These are phyloP conservation scores for Deilephila elpenor DNA, from an alignment of 2,888 invertebrate genomes.

Conservation along the genomic window DNA sequence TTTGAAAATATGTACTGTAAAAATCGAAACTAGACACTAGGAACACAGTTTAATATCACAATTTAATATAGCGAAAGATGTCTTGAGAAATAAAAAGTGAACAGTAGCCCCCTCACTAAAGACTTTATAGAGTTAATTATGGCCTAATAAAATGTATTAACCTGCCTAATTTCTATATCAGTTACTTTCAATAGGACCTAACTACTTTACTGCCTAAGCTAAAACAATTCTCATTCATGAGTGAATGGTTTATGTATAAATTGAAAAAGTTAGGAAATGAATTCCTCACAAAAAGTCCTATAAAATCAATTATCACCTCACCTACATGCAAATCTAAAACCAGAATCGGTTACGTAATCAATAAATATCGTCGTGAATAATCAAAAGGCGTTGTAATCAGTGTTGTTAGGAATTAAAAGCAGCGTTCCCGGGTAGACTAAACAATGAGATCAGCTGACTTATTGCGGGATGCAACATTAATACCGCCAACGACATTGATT, in stretches of 20 bases:
- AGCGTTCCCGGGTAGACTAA: conserved; percentile 74
- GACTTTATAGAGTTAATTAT: too few relatives aligned
- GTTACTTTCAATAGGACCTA: too few relatives aligned
- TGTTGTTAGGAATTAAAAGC: conserved; percentile 68
- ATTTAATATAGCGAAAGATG: too few relatives aligned
- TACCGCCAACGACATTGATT: conserved; percentile 67
- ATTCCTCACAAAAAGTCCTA: conserved; percentile 5
- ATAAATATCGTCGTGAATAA: conserved; percentile 53
- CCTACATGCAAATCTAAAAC: conserved; percentile 29
- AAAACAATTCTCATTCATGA: too few relatives aligned
- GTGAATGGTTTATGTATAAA: background rate
- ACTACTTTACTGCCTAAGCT: too few relatives aligned
- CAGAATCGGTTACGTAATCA: conserved; percentile 42
- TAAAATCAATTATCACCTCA: conserved; percentile 27
- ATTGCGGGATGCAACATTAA: conserved; percentile 54
- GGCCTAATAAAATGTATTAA: too few relatives aligned
- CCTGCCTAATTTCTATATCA: too few relatives aligned
- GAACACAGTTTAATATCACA: too few relatives aligned
- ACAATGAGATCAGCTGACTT: conserved; percentile 80
- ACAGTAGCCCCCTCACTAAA: too few relatives aligned
- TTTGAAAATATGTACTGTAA: too few relatives aligned
- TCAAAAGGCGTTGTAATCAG: conserved; percentile 55
- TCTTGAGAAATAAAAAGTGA: too few relatives aligned
- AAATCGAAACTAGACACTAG: too few relatives aligned
- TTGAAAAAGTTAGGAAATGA: background rate